Percentiles rank a stretch among this genome's conserved stretches.
phyloP scores from a whole-genome alignment of 2,113 vertebrate genomes.

The Apeltes quadracus region DNA sequence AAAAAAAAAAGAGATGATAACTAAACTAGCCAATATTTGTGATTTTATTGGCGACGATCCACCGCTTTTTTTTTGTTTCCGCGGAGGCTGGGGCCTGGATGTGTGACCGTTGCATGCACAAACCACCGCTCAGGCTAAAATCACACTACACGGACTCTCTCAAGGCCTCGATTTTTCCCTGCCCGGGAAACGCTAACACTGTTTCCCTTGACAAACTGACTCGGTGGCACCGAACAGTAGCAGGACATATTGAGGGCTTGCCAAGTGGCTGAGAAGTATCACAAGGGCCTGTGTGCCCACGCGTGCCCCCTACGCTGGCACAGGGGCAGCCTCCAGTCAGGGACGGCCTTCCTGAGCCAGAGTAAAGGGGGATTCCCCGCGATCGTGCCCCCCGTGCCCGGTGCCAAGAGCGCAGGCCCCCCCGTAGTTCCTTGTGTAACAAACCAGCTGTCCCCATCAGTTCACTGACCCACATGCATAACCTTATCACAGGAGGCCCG shows the following conservation, averaged over 20 bases:
- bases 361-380: constrained; percentile 79
- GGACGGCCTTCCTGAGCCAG: constrained; percentile 69
- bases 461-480: constrained; percentile 80
- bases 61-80: constrained; percentile 21
- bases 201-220: constrained; percentile 75
- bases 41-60: neutral
- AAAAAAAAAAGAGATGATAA: neutral
- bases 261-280: constrained; percentile 79
- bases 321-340: constrained; percentile 65
- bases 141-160: constrained; percentile 50
- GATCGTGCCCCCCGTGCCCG: constrained; percentile 70
- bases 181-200: constrained; percentile 51
- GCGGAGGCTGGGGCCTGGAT: constrained; percentile 26
- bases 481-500: constrained; percentile 67
- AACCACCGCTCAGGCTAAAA: constrained; percentile 53
- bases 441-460: constrained; percentile 80
- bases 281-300: constrained; percentile 69
- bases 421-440: constrained; percentile 72
- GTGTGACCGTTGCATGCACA: constrained; percentile 33
- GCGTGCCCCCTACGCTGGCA: constrained; percentile 75
- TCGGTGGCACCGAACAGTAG: constrained; percentile 65
- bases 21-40: constrained; percentile 2
- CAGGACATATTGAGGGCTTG: constrained; percentile 69
- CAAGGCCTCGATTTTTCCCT: constrained; percentile 56
- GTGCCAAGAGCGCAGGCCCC: constrained; percentile 72